Base-by-base conservation (phyloP, 2,113 vertebrate genomes). In the Zosterops japonicus region DNA sequence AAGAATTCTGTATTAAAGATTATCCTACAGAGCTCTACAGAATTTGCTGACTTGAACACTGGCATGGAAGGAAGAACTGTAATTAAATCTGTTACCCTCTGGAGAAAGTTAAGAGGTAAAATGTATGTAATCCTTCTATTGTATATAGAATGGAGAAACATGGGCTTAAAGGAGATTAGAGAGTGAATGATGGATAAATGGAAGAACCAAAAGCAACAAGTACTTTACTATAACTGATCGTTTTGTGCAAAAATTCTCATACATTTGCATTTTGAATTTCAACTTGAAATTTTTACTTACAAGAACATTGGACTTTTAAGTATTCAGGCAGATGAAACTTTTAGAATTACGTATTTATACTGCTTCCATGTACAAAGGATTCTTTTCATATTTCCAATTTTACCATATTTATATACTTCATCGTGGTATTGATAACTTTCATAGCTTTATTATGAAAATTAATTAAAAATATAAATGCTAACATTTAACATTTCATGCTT, bases 11-110 rank as follows among this genome's bases (percentile, higher is more conserved):
- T 87, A 79, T 74, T 60, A 89, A 92, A 95, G 90, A 93, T 61
- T 78, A 60, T 72, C 29, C 59, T 88, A 41, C 52, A 86, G 35
- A 74, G 60, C 84, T 90, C 56, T 67, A 91, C 6, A 93, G 71
- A 95, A 89, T 84, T 90, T 96, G 89, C 91, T 96, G 92, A 93
- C 85, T 83, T 89, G 72, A 85, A 96, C 79, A 71, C 83, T 72
- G 95, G 49, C 71, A 78, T 88, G 84, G 86, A 94, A 91, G 86
- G 69, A 89, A 94, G 92, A 96, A 87, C 71, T 94, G 72, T 95
- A 97, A 97, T 97, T 97, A 97, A 96, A 96, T 97, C 75, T 96
- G 49, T 91, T 89, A 96, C 93, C 82, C 96, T 88, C 90, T 17
- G 39, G 92, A 95, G 93, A 84, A 96, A 82, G 86, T 78, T 95